Base-by-base conservation (phyloP, 2,888 invertebrate genomes). In the Nudaria mundana region DNA sequence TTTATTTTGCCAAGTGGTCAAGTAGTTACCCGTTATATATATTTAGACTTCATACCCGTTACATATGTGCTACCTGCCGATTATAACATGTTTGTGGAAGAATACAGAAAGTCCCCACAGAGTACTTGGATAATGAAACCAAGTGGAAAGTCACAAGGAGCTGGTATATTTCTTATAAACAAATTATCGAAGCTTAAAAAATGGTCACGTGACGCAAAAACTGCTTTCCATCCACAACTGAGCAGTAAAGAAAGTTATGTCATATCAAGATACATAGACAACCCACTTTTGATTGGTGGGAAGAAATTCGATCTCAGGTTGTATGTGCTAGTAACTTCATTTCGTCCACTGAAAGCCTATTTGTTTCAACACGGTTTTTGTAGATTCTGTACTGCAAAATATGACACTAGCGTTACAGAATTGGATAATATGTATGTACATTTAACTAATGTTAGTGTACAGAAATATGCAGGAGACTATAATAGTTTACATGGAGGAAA, bases 91-190 rank as follows among this genome's bases (percentile, higher is more conserved):
- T 98, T 98, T 77, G 98, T 97, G 1, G 97, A 98, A 71, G 97
- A 98, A 68, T 98, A 98, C 71, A 91, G 97, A 45, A 97, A 97
- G 76, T 95, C 95, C 39, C 97, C 98, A 0, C 95, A 95, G 65
- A 96, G 96, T 53, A 98, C 98, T 0, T 98, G 98, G 98, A 98
- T 98, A 51, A 97, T 98, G 94, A 98, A 98, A 77, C 98, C 98
- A 0, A 97, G 97, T 72, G 97, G 97, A 11, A 96, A 98, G 83
- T 97, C 98, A 0, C 96, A 96, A 72, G 96, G 96, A 0, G 93
- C 95, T 2, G 98, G 98, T 10, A 98, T 98, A 70, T 98, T 98
- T 78, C 88, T 98, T 39, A 97, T 98, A 59, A 98, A 98, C 76
- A 97, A 97, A 88, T 86, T 98, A 48, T 97, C 97, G 1, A 98